Evolutionary conservation across 1,140 invertebrate species (phyloP), one percentile per base, ranked within the genome.

Genomic region (Listronotus oregonensis): DNA sequence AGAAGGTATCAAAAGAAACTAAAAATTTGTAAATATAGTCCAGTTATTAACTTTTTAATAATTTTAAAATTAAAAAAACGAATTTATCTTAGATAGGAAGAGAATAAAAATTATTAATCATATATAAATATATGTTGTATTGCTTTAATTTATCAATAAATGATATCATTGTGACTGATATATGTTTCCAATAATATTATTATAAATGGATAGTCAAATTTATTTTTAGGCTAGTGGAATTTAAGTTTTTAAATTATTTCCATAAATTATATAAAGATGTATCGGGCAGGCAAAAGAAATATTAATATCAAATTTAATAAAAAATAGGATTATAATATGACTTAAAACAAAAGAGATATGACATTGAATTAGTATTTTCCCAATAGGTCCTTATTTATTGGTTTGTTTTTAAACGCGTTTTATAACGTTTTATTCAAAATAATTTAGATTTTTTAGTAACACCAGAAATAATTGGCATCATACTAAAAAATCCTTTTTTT

Each of bases 41-140:
- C 77, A 78, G 76, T 78, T 77, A 78, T 75, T 75, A 75, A 71
- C 73, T 77, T 78, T 77, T 77, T 77, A 74, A 78, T 75, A 74
- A 77, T 77, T 77, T 78, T 75, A 74, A 74, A 73, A 75, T 75
- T 73, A 71, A 78, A 77, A 75, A 71, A 78, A 76, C 77, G 77
- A 78, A 78, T 78, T 78, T 78, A 78, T 77, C 73, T 74, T 78
- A 78, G 77, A 77, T 78, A 78, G 76, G 77, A 65, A 70, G 71
- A 72, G 67, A 75, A 75, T 71, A 71, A 71, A 75, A 78, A 70
- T 70, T 73, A 72, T 75, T 72, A 74, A 65, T 71, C 62, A 58
- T 67, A 72, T 66, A 60, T 60, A 51, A 60, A 67, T 76, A 71
- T 75, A 78, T 78, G 77, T 78, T 78, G 77, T 78, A 76, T 78